These are phyloP conservation scores for Drosophila yooni DNA, from an alignment of 2,888 invertebrate species.

Conservation along the genomic window DNA sequence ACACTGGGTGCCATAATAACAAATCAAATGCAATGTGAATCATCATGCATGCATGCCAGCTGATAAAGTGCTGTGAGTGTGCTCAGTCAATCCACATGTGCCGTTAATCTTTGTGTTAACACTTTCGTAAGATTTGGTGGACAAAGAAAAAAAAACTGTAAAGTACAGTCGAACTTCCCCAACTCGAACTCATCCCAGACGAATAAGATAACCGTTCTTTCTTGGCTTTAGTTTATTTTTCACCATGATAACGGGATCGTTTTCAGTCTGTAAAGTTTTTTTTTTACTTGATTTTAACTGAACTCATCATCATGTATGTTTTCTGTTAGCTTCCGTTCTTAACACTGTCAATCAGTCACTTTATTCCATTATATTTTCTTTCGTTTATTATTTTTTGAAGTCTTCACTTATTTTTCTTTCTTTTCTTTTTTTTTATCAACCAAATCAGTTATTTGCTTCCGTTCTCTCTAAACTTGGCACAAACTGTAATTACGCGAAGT, in stretches of 20 bases:
- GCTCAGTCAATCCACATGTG: conserved; percentile 17
- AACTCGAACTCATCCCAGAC: neutral
- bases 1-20: conserved; percentile 5
- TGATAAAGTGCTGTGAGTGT: conserved; percentile 20
- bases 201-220: neutral
- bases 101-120: neutral
- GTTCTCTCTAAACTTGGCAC: conserved; percentile 47
- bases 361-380: conserved; percentile 29
- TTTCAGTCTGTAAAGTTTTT: neutral
- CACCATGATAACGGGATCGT: neutral
- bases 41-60: conserved; percentile 7
- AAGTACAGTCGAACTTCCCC: neutral
- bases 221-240: neutral
- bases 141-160: neutral
- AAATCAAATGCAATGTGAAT: conserved; percentile 34
- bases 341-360: conserved; percentile 7
- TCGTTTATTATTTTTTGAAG: neutral
- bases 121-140: neutral
- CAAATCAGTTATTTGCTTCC: conserved; percentile 36
- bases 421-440: conserved; percentile 10
- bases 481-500: conserved; percentile 32
- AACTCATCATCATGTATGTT: neutral
- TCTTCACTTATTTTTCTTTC: neutral
- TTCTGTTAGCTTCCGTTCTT: neutral
- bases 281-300: neutral